Conservation (phyloP, 2,113 vertebrate species). For the Malurus cyaneus region DNA sequence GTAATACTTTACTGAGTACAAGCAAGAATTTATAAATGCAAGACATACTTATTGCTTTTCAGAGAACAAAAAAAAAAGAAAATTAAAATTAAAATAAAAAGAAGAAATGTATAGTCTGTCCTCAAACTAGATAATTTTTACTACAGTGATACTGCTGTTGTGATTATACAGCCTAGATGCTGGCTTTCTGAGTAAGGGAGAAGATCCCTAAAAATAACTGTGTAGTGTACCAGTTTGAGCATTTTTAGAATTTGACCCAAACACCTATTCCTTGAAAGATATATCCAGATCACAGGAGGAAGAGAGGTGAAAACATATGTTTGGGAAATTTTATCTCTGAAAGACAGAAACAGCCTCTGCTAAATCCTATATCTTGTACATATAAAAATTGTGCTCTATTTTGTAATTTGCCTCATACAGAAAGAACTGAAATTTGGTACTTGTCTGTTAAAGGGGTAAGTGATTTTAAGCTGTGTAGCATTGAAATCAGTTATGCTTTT, state of each 20-base stretch:
- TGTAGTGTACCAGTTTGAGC: not conserved
- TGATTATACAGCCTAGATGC: not conserved
- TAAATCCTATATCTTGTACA: not conserved
- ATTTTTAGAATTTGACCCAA: slow-evolving; percentile 7
- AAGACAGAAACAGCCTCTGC: not conserved
- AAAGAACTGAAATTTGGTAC: not conserved
- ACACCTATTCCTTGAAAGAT: not conserved
- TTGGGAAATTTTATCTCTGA: not conserved
- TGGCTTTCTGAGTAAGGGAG: not conserved
- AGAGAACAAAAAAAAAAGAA: not conserved
- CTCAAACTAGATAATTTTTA: not conserved
- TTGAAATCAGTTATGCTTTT: not conserved
- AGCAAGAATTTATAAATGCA: not conserved
- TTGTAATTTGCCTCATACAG: not conserved
- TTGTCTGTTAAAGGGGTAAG: not conserved
- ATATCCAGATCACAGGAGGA: not conserved
- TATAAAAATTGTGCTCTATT: not conserved
- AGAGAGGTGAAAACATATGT: not conserved
- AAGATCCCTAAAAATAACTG: not conserved
- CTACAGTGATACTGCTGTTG: not conserved
- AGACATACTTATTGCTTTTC: not conserved
- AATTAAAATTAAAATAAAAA: not conserved
- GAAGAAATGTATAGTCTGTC: not conserved
- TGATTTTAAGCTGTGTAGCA: not conserved
- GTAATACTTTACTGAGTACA: not conserved